phyloP scores from a whole-genome alignment of 2,797 vertebrate genomes.

The Syngnathus rostellatus region DNA sequence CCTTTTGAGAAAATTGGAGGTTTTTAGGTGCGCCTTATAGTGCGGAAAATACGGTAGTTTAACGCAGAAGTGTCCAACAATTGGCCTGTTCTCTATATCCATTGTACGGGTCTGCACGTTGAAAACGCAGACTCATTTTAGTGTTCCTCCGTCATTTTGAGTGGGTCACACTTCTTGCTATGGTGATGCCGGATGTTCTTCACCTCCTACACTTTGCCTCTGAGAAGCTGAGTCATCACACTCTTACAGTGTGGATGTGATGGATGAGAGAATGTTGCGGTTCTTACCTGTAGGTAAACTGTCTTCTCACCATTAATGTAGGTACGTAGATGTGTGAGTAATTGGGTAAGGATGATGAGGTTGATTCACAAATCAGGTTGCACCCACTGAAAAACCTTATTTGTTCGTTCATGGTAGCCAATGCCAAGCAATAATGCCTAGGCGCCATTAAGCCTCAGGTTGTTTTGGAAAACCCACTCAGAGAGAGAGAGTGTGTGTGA shows the following conservation, averaged over 20 bases:
- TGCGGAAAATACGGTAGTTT: too few species aligned
- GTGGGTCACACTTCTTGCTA: slow-evolving; percentile 36
- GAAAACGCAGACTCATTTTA: slow-evolving; percentile 14
- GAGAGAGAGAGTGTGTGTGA: background rate
- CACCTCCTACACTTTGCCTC: slow-evolving; percentile 55
- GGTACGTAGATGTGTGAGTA: slow-evolving; percentile 17
- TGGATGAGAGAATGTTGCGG: slow-evolving; percentile 36
- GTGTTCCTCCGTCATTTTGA: slow-evolving; percentile 31
- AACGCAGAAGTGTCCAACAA: too few species aligned
- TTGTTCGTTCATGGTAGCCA: background rate
- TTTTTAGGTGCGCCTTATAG: too few species aligned
- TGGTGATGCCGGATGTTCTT: slow-evolving; percentile 33
- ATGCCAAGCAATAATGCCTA: slow-evolving; percentile 6
- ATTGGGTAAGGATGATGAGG: background rate
- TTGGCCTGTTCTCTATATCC: background rate
- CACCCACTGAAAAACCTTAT: background rate
- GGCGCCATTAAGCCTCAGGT: slow-evolving; percentile 17
- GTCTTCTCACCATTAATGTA: slow-evolving; percentile 29
- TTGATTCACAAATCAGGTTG: background rate
- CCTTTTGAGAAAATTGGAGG: too few species aligned
- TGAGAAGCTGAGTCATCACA: slow-evolving; percentile 63
- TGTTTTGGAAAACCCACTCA: background rate
- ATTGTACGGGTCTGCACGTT: slow-evolving; percentile 16
- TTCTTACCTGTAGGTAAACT: background rate
- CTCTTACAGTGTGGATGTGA: slow-evolving; percentile 48